Base-by-base conservation (phyloP, 2,113 vertebrate species). In the Clarias gariepinus region DNA sequence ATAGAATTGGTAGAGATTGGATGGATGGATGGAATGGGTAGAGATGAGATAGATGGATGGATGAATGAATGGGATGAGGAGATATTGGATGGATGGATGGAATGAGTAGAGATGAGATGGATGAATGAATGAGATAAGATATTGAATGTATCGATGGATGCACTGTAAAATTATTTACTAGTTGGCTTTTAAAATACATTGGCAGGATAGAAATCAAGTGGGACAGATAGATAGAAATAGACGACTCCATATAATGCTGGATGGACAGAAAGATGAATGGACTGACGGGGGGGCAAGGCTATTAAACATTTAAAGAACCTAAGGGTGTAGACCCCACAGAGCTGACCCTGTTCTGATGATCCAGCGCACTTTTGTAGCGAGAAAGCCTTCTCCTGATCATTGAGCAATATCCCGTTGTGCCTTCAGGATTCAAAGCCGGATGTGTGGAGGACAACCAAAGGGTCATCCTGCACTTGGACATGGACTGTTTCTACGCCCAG, bases 401-500 rank as follows among this genome's bases (percentile, higher is more conserved):
- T 61, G 41, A 2, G 2, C 2, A 30, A 10, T 11, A n/a, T 25
- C 16, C 25, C 47, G 5, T 30, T 19, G 12, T 55, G 28, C 52
- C 6, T 87, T 81, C 58, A 88, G 89, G 41, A 25, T 19, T 25
- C 58, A 28, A 2, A 74, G 53, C 18, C 8, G 33, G n/a, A 13
- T 0, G 57, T 64, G 23, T 63, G 30, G n/a, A 73, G 21, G 55
- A 47, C 52, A 36, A 79, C 0, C 87, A 89, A 33, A 93, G 94
- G 90, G 94, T 98, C 76, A 93, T 98, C 68, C 85, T 96, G 6
- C 97, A 98, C 66, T 86, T 98, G 78, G 97, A 99, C 90, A 84
- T 98, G 92, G 97, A 99, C 87, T 98, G 98, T 87, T 98, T 96
- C 92, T 99, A 98, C 5, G 97, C 97, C 0, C 97, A 98, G 91